Conservation (phyloP, 2,797 vertebrate species). For the Lagocephalus sceleratus region DNA sequence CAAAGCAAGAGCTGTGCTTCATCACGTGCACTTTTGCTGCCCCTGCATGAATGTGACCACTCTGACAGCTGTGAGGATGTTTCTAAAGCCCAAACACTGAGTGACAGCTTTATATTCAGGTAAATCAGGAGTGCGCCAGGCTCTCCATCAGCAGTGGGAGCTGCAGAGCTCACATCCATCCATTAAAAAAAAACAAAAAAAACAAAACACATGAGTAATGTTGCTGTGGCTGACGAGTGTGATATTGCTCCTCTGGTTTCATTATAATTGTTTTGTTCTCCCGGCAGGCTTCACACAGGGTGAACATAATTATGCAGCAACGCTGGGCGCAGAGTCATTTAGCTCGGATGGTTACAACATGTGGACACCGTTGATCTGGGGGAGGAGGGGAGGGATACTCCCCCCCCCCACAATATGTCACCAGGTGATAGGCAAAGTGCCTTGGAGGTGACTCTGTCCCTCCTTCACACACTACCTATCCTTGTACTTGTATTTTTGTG, state of each 20-base stretch:
- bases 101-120: too few species aligned
- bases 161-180: slow-evolving; percentile 11
- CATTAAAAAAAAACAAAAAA: slow-evolving; percentile 14
- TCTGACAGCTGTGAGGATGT: too few species aligned
- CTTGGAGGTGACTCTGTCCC: slow-evolving; percentile 37
- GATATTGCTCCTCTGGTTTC: slow-evolving; percentile 37
- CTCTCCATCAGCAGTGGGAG: too few species aligned
- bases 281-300: slow-evolving; percentile 51
- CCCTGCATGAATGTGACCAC: too few species aligned
- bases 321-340: slow-evolving; percentile 50
- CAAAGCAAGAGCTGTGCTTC: too few species aligned
- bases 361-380: slow-evolving; percentile 55
- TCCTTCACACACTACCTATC: slow-evolving; percentile 48
- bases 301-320: slow-evolving; percentile 60
- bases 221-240: slow-evolving; percentile 26
- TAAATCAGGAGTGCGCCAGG: too few species aligned
- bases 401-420: slow-evolving; percentile 50
- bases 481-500: too few species aligned
- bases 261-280: slow-evolving; percentile 44
- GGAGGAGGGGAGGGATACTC: slow-evolving; percentile 48
- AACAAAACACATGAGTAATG: slow-evolving; percentile 14
- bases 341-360: slow-evolving; percentile 60
- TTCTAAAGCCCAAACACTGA: too few species aligned
- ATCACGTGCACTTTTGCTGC: too few species aligned
- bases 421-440: slow-evolving; percentile 58